Evolutionary conservation across 1,140 invertebrate genomes (phyloP).

Genomic region (Atta texana): DNA sequence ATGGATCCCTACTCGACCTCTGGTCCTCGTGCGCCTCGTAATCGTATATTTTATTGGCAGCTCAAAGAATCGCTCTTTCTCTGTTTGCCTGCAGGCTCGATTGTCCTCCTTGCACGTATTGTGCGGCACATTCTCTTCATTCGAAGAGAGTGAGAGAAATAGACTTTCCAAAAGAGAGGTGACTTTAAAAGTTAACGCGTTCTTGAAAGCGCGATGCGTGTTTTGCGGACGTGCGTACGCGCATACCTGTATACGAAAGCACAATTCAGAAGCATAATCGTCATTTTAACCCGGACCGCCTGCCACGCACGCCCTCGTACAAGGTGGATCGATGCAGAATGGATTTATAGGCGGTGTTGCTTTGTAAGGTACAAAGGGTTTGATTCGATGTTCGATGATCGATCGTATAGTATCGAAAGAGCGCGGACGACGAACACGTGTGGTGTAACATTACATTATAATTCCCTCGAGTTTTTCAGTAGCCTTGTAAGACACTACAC

Average conservation of each 20-base stretch:
- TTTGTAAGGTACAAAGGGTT: constrained; percentile 44
- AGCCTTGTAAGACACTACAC: constrained; percentile 18
- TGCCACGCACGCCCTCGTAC: constrained; percentile 60
- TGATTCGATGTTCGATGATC: constrained; percentile 59
- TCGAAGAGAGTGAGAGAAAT: constrained; percentile 30
- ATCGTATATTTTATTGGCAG: constrained; percentile 82
- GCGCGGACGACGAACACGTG: constrained; percentile 10
- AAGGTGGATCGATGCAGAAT: constrained; percentile 57
- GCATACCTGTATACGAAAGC: constrained; percentile 31
- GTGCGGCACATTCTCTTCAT: constrained; percentile 27
- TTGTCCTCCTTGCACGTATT: constrained; percentile 64
- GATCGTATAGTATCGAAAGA: constrained; percentile 40
- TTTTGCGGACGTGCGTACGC: neutral
- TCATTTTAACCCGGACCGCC: constrained; percentile 18
- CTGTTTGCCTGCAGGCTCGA: constrained; percentile 65
- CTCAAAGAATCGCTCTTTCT: constrained; percentile 64
- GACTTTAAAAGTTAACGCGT: constrained; percentile 56
- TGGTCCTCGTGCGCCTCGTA: constrained; percentile 64
- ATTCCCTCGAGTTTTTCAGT: neutral
- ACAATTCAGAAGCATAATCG: constrained; percentile 53
- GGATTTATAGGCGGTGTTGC: constrained; percentile 59
- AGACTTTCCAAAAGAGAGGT: constrained; percentile 31
- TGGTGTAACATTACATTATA: constrained; percentile 7
- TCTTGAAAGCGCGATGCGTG: neutral
- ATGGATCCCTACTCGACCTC: constrained; percentile 82